phyloP scores from a whole-genome alignment of 2,113 vertebrate species.

The Scopus umbretta region DNA sequence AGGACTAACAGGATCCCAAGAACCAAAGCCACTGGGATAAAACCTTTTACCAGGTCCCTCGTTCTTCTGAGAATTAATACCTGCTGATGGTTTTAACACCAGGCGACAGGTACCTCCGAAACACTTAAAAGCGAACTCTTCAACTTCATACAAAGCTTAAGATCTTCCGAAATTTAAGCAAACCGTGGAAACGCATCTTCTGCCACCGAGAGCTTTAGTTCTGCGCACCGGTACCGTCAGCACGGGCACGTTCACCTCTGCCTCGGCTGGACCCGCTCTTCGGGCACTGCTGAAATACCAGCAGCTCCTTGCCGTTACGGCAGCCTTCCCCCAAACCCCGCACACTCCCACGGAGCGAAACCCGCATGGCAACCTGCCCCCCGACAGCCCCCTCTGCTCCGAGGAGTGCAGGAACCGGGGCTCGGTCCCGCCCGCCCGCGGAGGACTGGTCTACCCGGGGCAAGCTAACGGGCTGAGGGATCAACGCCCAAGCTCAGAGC shows the following conservation, averaged over 20 bases:
- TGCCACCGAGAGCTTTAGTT: neutral
- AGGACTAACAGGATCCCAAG: neutral
- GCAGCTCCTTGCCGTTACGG: neutral
- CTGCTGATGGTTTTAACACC: neutral
- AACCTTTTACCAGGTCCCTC: neutral
- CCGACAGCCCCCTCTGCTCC: too few species aligned
- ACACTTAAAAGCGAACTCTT: neutral
- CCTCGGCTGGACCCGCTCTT: neutral
- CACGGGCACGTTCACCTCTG: neutral
- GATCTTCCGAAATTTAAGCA: neutral
- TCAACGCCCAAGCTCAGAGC: neutral
- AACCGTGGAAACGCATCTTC: neutral
- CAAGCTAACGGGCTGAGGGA: neutral
- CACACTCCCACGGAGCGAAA: accelerated
- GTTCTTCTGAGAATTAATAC: neutral
- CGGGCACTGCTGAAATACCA: neutral
- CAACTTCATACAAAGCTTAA: neutral
- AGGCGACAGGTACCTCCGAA: neutral
- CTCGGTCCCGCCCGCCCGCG: neutral
- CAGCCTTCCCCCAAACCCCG: neutral
- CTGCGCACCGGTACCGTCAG: neutral
- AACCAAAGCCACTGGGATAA: neutral
- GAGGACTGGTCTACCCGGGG: neutral
- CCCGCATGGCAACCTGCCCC: too few species aligned
- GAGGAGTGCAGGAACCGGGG: neutral